These are phyloP conservation scores for Ophion costatus DNA, from an alignment of 2,888 invertebrate genomes.

Conservation along the genomic window DNA sequence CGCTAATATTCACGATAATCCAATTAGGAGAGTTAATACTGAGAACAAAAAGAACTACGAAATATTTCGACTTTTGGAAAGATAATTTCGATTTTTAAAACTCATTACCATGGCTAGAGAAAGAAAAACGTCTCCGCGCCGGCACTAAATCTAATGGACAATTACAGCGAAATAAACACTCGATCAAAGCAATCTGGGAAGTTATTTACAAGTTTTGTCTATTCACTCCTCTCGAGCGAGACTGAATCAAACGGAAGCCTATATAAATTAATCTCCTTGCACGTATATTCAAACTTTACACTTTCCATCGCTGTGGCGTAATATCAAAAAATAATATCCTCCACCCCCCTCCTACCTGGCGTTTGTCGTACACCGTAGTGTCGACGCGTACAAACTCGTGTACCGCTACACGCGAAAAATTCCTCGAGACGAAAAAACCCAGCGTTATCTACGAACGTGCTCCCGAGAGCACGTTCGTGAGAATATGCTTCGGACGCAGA, in stretches of 20 bases:
- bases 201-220: slow-evolving; percentile 61
- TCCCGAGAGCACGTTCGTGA: slow-evolving; percentile 18
- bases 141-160: slow-evolving; percentile 57
- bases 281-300: slow-evolving; percentile 51
- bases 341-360: not conserved
- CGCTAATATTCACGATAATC: slow-evolving; percentile 50
- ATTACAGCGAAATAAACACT: slow-evolving; percentile 48
- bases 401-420: slow-evolving; percentile 32
- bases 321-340: slow-evolving; percentile 28
- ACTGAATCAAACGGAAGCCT: slow-evolving; percentile 41
- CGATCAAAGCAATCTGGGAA: slow-evolving; percentile 55
- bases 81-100: not conserved
- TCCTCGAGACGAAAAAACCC: slow-evolving; percentile 7
- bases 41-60: slow-evolving; percentile 19
- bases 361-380: slow-evolving; percentile 35
- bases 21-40: slow-evolving; percentile 55
- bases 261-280: slow-evolving; percentile 56
- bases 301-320: slow-evolving; percentile 16
- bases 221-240: slow-evolving; percentile 38
- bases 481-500: slow-evolving; percentile 25
- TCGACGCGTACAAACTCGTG: slow-evolving; percentile 41
- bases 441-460: not conserved
- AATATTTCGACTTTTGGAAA: slow-evolving; percentile 35
- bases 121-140: slow-evolving; percentile 19
- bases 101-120: not conserved